Evolutionary conservation across 2,888 invertebrate species (phyloP), one percentile per base, ranked within the genome.

Genomic region (Drosophila demipolita): DNA sequence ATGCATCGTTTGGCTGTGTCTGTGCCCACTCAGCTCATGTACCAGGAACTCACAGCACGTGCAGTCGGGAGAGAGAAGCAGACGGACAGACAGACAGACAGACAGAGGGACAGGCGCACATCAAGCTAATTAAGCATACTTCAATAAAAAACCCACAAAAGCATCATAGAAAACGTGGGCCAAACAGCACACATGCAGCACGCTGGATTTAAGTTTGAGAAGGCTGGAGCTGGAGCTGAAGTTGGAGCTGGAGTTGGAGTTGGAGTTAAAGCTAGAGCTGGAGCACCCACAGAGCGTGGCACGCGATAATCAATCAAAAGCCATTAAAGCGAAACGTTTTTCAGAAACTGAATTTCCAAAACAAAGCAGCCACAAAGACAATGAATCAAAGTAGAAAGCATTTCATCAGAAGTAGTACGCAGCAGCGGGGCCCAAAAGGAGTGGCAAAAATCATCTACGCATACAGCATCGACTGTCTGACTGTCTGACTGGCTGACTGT

Each of bases 231-330:
- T 55, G 60, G 17, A 35, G 53, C 17, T 54, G 57, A 5, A 48
- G 68, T 17, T 71, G 29, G 33, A 62, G 54, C 15, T 65, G 59
- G 20, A 62, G 58, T 12, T 55, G 60, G 17, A 35, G 53, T 20
- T 54, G 57, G 6, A 49, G 68, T 15, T 71, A 69, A n/a, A 55
- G 66, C 6, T 80, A 42, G 40, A 71, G 82, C 45, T 76, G 64
- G 68, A 85, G 88, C 90, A 90, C 85, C 86, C 90, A 86, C 90
- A 73, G 91, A 81, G 90, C 75, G 59, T 88, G 87, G 91, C 87
- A 90, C 87, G 90, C 91, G 91, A 87, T 87, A 87, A 87, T 87
- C 87, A 87, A 87, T 87, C 87, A 87, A 87, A 91, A 82, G 77
- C 87, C 90, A 87, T 87, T 87, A 87, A 88, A 90, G 90, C 87